Conservation (phyloP, 2,113 vertebrate genomes). For the Nothocercus nigrocapillus region DNA sequence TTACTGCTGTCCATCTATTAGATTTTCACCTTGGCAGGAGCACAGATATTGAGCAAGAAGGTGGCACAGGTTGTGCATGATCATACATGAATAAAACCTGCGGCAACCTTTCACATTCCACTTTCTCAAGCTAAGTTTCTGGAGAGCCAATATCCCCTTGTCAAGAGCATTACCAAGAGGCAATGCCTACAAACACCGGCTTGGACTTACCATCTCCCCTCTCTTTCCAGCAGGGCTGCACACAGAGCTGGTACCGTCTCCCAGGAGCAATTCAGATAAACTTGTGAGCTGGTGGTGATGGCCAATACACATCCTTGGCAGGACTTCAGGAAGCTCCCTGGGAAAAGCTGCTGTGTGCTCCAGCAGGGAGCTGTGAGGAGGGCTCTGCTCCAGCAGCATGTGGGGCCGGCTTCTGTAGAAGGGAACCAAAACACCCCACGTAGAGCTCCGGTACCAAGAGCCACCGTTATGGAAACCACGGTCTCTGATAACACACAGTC, state of each 20-base stretch:
- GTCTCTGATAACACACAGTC: neutral
- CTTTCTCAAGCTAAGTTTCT: conserved; percentile 49
- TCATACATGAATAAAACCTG: conserved; percentile 31
- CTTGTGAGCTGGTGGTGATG: conserved; percentile 31
- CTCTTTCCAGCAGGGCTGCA: conserved; percentile 6
- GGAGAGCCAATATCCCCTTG: conserved; percentile 41
- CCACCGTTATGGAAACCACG: neutral
- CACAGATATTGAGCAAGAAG: neutral
- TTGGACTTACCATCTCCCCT: conserved; percentile 39
- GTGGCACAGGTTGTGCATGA: neutral
- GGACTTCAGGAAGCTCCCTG: neutral
- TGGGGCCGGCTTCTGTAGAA: neutral
- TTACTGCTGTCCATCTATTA: conserved; percentile 36
- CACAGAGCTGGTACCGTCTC: neutral
- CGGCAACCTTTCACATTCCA: conserved; percentile 51
- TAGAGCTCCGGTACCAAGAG: neutral
- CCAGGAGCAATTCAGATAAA: conserved; percentile 43
- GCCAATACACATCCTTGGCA: neutral
- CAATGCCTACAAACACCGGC: neutral
- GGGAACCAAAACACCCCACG: neutral
- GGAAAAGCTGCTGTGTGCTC: neutral
- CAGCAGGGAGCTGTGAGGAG: neutral
- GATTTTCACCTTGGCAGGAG: conserved; percentile 22
- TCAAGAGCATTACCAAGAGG: conserved; percentile 52
- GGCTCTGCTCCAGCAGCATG: neutral